phyloP scores from a whole-genome alignment of 1,140 invertebrate genomes.

The Plectus sambesii region DNA sequence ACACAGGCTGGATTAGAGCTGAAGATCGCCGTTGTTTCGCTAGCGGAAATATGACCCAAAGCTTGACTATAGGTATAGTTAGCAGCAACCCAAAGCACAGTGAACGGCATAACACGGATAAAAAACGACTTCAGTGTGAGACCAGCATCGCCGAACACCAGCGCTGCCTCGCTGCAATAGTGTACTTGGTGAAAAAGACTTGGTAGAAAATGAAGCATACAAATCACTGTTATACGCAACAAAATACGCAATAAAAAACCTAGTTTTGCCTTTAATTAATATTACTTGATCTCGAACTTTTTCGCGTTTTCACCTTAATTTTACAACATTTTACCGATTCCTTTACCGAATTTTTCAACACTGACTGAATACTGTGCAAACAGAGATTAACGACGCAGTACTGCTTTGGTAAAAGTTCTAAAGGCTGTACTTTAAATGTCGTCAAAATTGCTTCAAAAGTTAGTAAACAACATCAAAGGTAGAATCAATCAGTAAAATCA shows the following conservation, averaged over 20 bases:
- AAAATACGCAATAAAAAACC: too few relatives aligned
- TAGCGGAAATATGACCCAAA: conserved; percentile 32
- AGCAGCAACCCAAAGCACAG: conserved; percentile 37
- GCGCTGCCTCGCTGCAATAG: conserved; percentile 14
- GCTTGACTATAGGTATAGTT: conserved; percentile 36
- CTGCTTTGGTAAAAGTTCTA: too few relatives aligned
- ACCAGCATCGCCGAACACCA: conserved; percentile 12
- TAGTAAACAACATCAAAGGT: too few relatives aligned
- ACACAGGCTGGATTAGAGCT: conserved; percentile 40
- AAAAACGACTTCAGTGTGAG: conserved; percentile 19
- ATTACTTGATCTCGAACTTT: conserved; percentile 15
- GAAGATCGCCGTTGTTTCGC: conserved; percentile 32
- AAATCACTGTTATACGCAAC: too few relatives aligned
- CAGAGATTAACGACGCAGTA: too few relatives aligned
- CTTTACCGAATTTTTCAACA: conserved; percentile 4
- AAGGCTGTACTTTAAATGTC: too few relatives aligned
- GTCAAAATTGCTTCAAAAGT: too few relatives aligned
- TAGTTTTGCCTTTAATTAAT: neutral
- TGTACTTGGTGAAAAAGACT: too few relatives aligned
- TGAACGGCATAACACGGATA: conserved; percentile 27
- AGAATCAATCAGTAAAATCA: too few relatives aligned
- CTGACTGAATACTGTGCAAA: too few relatives aligned
- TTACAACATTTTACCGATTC: conserved; percentile 18
- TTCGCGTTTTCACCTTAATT: conserved; percentile 16
- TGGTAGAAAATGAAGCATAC: too few relatives aligned